These are phyloP conservation scores for Mugil cephalus DNA, from an alignment of 2,113 vertebrate genomes.

Conservation along the genomic window DNA sequence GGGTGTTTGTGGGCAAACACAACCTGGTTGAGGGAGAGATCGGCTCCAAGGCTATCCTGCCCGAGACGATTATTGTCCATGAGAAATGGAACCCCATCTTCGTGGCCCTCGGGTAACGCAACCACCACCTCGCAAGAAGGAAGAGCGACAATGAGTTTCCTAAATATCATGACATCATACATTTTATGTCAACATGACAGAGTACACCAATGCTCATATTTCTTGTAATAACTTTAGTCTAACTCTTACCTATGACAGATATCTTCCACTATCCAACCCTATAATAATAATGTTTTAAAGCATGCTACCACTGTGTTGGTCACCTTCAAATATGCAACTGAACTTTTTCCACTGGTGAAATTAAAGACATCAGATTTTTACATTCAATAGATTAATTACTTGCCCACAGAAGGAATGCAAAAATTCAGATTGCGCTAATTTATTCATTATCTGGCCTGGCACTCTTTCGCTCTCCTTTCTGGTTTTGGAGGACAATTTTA, in stretches of 20 bases:
- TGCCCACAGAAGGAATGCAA: conserved; percentile 1
- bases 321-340: background rate
- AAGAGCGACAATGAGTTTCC: background rate
- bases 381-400: conserved; percentile 26
- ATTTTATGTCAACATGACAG: conserved; percentile 16
- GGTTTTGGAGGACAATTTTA: conserved; percentile 19
- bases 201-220: conserved; percentile 11
- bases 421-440: background rate
- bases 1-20: conserved; percentile 90
- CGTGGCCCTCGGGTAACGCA: conserved; percentile 81
- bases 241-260: conserved; percentile 11
- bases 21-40: conserved; percentile 81
- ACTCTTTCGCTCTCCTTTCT: conserved; percentile 12
- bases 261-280: background rate
- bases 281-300: conserved; percentile 6
- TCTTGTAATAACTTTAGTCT: conserved; percentile 14
- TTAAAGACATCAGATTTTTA: background rate
- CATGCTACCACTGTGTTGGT: background rate
- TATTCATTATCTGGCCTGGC: background rate
- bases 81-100: conserved; percentile 88
- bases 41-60: conserved; percentile 74
- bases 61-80: conserved; percentile 89
- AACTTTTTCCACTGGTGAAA: background rate
- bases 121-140: background rate
- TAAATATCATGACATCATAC: conserved; percentile 24